Evolutionary conservation across 2,797 vertebrate species (phyloP).

Genomic region (Argya squamiceps): DNA sequence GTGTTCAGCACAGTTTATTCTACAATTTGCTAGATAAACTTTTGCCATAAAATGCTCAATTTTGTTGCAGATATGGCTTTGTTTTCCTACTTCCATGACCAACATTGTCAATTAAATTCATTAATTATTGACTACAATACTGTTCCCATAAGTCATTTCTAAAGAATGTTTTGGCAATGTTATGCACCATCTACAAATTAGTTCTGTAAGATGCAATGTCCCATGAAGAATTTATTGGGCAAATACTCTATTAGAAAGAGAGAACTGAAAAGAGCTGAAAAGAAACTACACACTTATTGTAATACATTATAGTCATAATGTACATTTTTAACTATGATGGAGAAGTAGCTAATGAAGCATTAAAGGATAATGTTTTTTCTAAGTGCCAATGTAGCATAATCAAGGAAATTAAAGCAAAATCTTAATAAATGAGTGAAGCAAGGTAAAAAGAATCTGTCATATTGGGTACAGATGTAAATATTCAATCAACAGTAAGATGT

Average conservation of each 20-base stretch:
- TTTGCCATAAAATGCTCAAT: not conserved
- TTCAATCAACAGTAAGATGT: not conserved
- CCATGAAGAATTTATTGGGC: not conserved
- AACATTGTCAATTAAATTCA: not conserved
- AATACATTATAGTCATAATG: not conserved
- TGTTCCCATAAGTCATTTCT: not conserved
- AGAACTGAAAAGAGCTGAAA: not conserved
- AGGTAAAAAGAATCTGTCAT: not conserved
- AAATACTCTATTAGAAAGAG: not conserved
- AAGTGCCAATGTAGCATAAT: not conserved
- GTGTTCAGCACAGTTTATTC: not conserved
- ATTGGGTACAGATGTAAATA: not conserved
- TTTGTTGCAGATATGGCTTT: not conserved
- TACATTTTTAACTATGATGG: not conserved
- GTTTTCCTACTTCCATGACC: not conserved
- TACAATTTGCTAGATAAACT: not conserved
- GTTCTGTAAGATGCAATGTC: not conserved
- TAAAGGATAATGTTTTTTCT: not conserved
- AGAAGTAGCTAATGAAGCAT: not conserved
- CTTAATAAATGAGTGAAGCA: not conserved
- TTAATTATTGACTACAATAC: not conserved
- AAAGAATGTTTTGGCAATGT: not conserved
- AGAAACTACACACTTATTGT: not conserved
- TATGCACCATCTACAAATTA: not conserved
- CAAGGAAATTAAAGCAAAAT: not conserved